Base-by-base conservation (phyloP, 2,888 invertebrate species). In the Isoperla grammatica region DNA sequence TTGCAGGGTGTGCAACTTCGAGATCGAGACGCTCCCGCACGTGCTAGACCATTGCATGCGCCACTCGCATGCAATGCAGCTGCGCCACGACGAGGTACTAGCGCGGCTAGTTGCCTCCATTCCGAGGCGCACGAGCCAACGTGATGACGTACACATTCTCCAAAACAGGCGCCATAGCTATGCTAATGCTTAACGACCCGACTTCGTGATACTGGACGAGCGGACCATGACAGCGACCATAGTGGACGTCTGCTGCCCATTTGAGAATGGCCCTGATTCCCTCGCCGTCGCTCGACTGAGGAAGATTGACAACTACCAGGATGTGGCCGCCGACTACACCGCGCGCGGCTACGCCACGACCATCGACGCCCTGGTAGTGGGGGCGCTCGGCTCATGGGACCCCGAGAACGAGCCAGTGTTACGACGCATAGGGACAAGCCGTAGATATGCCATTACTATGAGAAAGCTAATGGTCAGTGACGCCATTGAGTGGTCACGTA, bases 21-120 rank as follows among this genome's bases (percentile, higher is more conserved):
- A 11, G 1, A 55, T 61, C 2, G 71, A 73, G 57, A 69, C 71
- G 3, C 63, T 74, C n/a, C 71, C 72, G 1, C 71, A 74, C 35
- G 72, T 74, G 15, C 53, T 73, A 9, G 67, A 68, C 56, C 71
- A 73, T 65, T 74, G 73, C 59, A 63, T 62, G 2, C 22, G 49
- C 1, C 68, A 72, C 58, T 68, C 70, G 1, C 67, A 63, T 0
- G 70, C 70, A 0, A 65, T 67, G 58, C 69, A 68, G 56, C 42
- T 17, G 0, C 63, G 70, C 0, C 71, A 48, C 22, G 6, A 48
- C 22, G 20, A 19, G n/a, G 13, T 48, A 19, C 48, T 20, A 22
- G 22, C 8, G 2, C 20, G 48, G 2, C 48, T 48, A 3, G 23
- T 48, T 6, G 11, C 5, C 8, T 19, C 48, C 8, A 4, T 48